Conservation (phyloP, 2,888 invertebrate species). For the Sarcophaga rosellei region DNA sequence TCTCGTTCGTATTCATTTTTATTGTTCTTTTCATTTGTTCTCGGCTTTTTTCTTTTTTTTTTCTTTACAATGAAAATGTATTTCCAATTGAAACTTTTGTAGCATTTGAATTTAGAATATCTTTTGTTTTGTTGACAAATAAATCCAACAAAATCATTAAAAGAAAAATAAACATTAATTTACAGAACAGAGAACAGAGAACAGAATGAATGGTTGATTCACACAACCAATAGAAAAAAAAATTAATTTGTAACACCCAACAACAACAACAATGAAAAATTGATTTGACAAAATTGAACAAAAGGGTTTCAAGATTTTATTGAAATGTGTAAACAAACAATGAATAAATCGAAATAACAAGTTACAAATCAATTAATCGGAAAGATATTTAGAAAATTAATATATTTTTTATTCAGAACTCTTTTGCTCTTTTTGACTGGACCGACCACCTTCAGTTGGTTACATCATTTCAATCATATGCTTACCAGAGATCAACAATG, state of each 20-base stretch:
- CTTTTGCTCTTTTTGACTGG: no score
- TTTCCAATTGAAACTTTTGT: neutral
- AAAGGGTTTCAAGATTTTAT: neutral
- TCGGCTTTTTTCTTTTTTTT: neutral
- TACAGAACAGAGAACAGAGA: neutral
- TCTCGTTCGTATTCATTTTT: slow-evolving; percentile 14
- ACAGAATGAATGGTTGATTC: no score
- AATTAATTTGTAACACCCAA: neutral
- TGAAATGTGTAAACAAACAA: no score
- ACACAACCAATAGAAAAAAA: neutral
- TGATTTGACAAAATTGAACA: neutral
- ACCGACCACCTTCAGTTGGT: no score
- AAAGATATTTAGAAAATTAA: no score
- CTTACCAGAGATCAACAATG: no score
- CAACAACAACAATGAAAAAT: no score
- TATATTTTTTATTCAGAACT: no score
- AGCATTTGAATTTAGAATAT: slow-evolving; percentile 8
- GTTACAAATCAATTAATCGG: no score
- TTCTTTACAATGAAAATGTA: slow-evolving; percentile 17
- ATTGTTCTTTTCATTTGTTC: slow-evolving; percentile 1
- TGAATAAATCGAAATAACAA: no score
- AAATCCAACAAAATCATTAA: slow-evolving; percentile 49
- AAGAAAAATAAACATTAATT: slow-evolving; percentile 46
- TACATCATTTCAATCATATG: no score
- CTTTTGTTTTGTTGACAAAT: slow-evolving; percentile 34